Evolutionary conservation across 2,113 vertebrate species (phyloP).

Genomic region (Bucco capensis): DNA sequence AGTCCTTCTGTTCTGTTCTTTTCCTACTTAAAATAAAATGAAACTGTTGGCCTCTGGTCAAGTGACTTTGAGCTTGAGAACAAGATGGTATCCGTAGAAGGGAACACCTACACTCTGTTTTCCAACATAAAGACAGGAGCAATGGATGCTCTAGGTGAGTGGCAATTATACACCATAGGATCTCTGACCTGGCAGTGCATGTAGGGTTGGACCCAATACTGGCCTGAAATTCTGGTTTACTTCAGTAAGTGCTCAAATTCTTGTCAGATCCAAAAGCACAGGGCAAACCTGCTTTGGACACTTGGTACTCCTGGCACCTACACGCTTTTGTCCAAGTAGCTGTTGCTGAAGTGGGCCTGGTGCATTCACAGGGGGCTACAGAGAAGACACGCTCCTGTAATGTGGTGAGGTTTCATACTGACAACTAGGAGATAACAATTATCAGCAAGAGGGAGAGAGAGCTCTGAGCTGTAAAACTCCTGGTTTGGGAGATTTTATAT

Average conservation of each 20-base stretch:
- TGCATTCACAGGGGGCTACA: background rate
- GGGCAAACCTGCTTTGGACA: accelerated
- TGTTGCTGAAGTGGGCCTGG: background rate
- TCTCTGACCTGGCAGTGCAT: background rate
- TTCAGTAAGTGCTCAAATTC: background rate
- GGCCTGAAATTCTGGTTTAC: background rate
- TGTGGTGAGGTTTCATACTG: background rate
- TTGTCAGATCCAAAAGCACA: background rate
- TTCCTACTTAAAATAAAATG: slow-evolving; percentile 13
- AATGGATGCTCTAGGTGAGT: background rate
- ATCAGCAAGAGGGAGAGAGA: background rate
- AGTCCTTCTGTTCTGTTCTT: background rate
- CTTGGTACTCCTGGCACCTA: background rate
- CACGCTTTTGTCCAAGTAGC: background rate
- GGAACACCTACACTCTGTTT: background rate
- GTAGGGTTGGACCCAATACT: background rate
- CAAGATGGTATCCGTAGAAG: background rate
- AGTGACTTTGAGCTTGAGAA: background rate
- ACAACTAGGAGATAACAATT: background rate
- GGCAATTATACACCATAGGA: background rate
- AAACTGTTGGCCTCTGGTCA: background rate
- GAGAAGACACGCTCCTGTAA: background rate
- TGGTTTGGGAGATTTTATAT: background rate
- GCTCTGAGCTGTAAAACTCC: background rate
- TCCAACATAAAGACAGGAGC: background rate